phyloP scores from a whole-genome alignment of 2,113 vertebrate genomes.

The Poeciliopsis occidentalis region DNA sequence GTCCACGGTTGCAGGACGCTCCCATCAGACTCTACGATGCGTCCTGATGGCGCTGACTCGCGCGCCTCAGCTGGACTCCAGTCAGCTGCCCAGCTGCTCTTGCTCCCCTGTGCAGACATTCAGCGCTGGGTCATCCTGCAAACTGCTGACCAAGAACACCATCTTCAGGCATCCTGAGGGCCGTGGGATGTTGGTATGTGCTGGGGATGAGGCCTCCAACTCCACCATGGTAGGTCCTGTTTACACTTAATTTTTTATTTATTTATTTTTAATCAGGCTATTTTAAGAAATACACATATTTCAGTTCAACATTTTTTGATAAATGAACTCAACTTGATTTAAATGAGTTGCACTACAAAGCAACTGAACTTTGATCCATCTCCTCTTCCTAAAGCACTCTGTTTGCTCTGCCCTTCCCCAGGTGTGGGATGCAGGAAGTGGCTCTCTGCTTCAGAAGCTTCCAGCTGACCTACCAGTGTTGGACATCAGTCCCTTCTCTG shows the following conservation, averaged over 20 bases:
- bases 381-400: too few species aligned
- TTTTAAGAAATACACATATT: neutral
- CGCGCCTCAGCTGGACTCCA: conserved; percentile 66
- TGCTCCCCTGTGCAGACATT: conserved; percentile 90
- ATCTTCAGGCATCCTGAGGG: conserved; percentile 88
- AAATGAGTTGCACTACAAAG: too few species aligned
- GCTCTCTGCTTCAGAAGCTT: conserved; percentile 88
- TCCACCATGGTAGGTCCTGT: conserved; percentile 87
- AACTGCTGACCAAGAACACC: conserved; percentile 92
- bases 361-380: too few species aligned
- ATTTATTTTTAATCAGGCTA: neutral
- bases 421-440: conserved; percentile 92
- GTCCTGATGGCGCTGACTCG: conserved; percentile 91
- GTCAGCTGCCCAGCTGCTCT: conserved; percentile 81
- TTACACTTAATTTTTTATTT: too few species aligned
- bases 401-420: conserved; percentile 52
- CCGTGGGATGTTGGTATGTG: conserved; percentile 86
- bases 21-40: conserved; percentile 83
- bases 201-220: conserved; percentile 91
- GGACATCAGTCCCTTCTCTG: conserved; percentile 89
- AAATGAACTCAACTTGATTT: too few species aligned
- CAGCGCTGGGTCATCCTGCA: conserved; percentile 88
- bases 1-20: conserved; percentile 81
- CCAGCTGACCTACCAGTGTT: conserved; percentile 88
- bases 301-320: too few species aligned